Percentiles rank a stretch among this genome's conserved stretches.
These are phyloP conservation scores for Anastrepha obliqua DNA, from an alignment of 1,140 invertebrate genomes.

Conservation along the genomic window DNA sequence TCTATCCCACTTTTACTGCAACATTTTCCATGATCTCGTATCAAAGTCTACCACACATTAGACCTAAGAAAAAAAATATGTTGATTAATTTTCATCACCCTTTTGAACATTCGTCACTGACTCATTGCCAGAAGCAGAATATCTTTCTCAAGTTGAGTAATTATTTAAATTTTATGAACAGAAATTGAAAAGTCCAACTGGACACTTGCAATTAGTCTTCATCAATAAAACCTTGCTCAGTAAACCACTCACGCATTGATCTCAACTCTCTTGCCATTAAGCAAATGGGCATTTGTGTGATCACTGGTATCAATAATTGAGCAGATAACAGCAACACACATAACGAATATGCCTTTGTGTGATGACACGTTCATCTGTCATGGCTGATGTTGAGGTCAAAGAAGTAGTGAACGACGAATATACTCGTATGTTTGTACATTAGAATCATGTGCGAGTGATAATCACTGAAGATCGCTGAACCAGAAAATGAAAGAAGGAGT, in stretches of 20 bases:
- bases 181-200: too few relatives aligned
- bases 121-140: background rate
- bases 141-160: background rate
- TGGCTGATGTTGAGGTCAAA: background rate
- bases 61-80: too few relatives aligned
- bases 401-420: background rate
- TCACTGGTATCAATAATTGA: conserved; percentile 42
- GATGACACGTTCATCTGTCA: background rate
- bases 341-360: background rate
- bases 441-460: conserved; percentile 23
- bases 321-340: background rate
- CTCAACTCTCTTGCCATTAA: background rate
- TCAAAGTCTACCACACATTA: too few relatives aligned
- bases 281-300: background rate
- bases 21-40: too few relatives aligned
- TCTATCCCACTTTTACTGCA: too few relatives aligned
- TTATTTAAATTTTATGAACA: background rate
- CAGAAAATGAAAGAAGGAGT: background rate
- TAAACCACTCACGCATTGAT: background rate
- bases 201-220: conserved; percentile 31
- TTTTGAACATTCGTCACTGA: background rate
- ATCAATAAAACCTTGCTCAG: background rate
- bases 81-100: too few relatives aligned
- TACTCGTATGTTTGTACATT: background rate
- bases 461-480: background rate